Conservation (phyloP, 2,113 vertebrate genomes). For the Etia nguti region DNA sequence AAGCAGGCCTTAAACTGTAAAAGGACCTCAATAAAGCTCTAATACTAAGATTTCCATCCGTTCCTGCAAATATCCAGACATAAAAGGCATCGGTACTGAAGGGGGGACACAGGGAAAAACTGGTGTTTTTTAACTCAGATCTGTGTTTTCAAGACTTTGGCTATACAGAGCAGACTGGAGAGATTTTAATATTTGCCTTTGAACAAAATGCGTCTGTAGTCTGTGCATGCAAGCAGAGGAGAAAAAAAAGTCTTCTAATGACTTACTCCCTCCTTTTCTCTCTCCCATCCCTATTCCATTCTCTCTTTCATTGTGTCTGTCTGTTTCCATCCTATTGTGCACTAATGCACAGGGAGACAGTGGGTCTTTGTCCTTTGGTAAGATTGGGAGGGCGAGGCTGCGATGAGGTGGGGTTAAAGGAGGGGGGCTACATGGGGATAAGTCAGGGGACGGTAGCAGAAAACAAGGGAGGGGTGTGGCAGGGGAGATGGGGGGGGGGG, state of each 20-base stretch:
- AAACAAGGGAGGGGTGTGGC: constrained; percentile 22
- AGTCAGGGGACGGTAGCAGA: neutral
- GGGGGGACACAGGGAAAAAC: neutral
- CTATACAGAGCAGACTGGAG: neutral
- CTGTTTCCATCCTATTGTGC: constrained; percentile 41
- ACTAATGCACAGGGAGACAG: constrained; percentile 41
- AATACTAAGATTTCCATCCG: neutral
- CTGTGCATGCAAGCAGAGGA: neutral
- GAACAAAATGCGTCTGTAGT: neutral
- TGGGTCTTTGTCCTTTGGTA: constrained; percentile 60
- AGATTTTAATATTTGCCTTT: neutral
- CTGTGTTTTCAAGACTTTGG: neutral
- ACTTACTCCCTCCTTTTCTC: neutral
- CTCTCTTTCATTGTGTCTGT: constrained; percentile 31
- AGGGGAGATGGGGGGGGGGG: neutral
- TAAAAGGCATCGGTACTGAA: neutral
- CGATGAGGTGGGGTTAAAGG: constrained; percentile 5
- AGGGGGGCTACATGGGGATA: constrained; percentile 17
- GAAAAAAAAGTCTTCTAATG: neutral
- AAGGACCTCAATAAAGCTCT: constrained; percentile 27
- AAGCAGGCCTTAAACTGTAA: constrained; percentile 7
- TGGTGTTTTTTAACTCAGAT: neutral
- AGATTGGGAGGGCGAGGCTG: constrained; percentile 12
- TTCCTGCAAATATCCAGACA: neutral
- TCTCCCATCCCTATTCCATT: neutral